phyloP scores from a whole-genome alignment of 1,140 invertebrate species.

The Pygmarrhopalites habei region DNA sequence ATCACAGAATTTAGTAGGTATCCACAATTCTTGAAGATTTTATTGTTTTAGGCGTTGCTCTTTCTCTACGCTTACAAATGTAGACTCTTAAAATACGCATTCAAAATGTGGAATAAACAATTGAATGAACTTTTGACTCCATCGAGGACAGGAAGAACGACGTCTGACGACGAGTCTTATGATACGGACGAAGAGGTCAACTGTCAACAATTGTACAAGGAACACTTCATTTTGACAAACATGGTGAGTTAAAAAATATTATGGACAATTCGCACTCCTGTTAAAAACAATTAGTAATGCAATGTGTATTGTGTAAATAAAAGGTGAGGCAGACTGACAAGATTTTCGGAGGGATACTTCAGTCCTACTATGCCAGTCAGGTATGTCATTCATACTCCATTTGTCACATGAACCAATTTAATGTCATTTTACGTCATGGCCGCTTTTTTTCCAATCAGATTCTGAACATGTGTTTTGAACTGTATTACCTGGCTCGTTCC shows the following conservation, averaged over 20 bases:
- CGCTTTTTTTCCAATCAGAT: constrained; percentile 19
- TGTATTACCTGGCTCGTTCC: constrained; percentile 32
- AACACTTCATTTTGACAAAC: constrained; percentile 20
- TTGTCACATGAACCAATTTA: background rate
- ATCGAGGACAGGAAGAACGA: background rate
- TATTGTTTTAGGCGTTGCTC: too few species aligned
- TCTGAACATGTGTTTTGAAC: constrained; percentile 37
- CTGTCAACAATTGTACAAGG: constrained; percentile 18
- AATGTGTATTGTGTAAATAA: too few species aligned
- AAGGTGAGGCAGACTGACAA: constrained; percentile 24
- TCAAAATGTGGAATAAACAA: constrained; percentile 30
- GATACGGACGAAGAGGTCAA: constrained; percentile 3
- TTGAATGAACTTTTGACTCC: constrained; percentile 5
- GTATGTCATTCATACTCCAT: too few species aligned
- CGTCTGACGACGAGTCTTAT: background rate
- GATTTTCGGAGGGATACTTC: constrained; percentile 30
- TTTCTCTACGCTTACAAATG: constrained; percentile 31
- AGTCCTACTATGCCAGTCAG: constrained; percentile 35
- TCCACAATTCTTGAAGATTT: too few species aligned
- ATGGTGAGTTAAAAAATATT: too few species aligned
- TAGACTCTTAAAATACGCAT: constrained; percentile 19
- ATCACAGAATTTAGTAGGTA: too few species aligned
- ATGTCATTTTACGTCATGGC: background rate
- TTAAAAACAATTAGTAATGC: too few species aligned
- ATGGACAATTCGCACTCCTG: too few species aligned